Percentiles rank a stretch among this genome's conserved stretches.
phyloP scores from a whole-genome alignment of 1,140 invertebrate species.

The Venturia canescens region DNA sequence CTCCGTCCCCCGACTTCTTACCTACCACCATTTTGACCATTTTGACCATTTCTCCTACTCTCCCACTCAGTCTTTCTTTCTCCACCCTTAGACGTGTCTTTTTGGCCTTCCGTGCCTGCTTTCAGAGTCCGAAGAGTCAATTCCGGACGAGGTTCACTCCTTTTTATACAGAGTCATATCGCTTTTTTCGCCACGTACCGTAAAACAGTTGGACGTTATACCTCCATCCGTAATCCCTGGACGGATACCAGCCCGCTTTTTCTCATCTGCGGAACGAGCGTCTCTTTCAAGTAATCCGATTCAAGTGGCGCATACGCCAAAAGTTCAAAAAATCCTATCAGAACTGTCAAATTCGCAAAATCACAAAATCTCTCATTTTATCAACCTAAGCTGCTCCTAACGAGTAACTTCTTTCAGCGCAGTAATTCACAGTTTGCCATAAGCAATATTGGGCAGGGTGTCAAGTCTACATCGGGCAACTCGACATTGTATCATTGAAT shows the following conservation, averaged over 20 bases:
- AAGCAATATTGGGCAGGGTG: too few relatives aligned
- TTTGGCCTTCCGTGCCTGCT: background rate
- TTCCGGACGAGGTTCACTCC: background rate
- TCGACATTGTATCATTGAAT: too few relatives aligned
- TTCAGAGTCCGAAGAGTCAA: background rate
- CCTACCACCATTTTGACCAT: background rate
- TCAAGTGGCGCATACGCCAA: background rate
- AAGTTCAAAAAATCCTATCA: background rate
- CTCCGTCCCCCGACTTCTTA: background rate
- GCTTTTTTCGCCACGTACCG: background rate
- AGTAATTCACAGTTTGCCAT: too few relatives aligned
- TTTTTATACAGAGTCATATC: background rate
- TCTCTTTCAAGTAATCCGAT: background rate
- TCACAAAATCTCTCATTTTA: background rate
- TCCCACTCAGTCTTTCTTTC: background rate
- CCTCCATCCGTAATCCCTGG: too few relatives aligned
- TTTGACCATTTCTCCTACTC: too few relatives aligned
- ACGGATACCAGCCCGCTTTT: background rate
- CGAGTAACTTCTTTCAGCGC: too few relatives aligned
- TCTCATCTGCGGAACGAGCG: background rate
- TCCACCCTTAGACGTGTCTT: background rate
- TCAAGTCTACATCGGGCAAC: too few relatives aligned
- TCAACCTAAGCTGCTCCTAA: background rate
- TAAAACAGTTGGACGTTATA: background rate
- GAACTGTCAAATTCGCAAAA: background rate